These are phyloP conservation scores for Acipenser transmontanus DNA, from an alignment of 2,797 vertebrate species.

Conservation along the genomic window DNA sequence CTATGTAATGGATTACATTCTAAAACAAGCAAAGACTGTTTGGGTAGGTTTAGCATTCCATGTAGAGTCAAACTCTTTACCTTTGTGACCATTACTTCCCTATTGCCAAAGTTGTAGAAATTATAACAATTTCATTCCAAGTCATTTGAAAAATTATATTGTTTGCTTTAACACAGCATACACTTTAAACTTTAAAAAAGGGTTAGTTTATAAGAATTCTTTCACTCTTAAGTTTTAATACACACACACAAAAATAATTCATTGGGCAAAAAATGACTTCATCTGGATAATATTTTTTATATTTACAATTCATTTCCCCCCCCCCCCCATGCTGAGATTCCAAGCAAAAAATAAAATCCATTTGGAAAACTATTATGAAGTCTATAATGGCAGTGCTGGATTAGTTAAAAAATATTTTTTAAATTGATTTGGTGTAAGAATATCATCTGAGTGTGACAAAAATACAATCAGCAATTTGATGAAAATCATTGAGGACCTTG, in stretches of 20 bases:
- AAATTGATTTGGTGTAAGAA: slow-evolving; percentile 70
- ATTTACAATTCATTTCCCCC: slow-evolving; percentile 43
- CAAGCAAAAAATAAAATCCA: slow-evolving; percentile 81
- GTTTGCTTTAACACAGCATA: no score
- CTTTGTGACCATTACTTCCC: no score
- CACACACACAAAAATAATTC: neutral
- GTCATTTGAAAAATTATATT: no score
- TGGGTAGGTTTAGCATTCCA: no score
- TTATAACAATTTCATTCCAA: no score
- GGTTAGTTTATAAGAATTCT: no score
- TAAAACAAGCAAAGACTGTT: no score
- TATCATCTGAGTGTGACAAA: slow-evolving; percentile 61
- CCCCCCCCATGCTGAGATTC: slow-evolving; percentile 32
- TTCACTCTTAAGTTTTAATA: no score
- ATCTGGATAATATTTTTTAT: slow-evolving; percentile 67
- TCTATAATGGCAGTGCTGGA: slow-evolving; percentile 77
- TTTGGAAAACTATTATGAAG: slow-evolving; percentile 82
- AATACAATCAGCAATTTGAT: slow-evolving; percentile 56
- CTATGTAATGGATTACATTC: no score
- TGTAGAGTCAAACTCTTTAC: no score
- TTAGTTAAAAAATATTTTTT: slow-evolving; percentile 71
- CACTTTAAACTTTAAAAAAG: no score
- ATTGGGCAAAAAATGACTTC: slow-evolving; percentile 20
- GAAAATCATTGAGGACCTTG: slow-evolving; percentile 46
- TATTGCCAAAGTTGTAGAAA: no score